Conservation (phyloP, 2,113 vertebrate genomes). For the Bubalus kerabau region DNA sequence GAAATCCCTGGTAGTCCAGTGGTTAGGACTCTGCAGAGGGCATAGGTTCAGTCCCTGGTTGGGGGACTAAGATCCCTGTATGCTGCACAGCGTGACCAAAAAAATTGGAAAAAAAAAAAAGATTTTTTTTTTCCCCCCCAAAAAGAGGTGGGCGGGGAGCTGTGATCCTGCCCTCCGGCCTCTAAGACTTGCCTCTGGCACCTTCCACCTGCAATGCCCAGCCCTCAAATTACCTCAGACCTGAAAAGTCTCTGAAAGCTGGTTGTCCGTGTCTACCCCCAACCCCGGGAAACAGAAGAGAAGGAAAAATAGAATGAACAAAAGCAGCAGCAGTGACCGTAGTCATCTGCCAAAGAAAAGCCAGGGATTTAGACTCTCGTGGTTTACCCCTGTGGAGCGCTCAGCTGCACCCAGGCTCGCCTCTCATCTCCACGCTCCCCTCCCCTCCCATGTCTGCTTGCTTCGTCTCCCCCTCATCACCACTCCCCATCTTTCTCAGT, state of each 20-base stretch:
- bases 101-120: neutral
- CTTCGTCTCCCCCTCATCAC: neutral
- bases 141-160: neutral
- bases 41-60: neutral
- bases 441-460: neutral
- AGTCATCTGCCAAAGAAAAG: neutral
- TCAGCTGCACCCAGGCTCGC: neutral
- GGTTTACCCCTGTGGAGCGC: neutral
- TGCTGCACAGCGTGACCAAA: neutral
- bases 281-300: neutral
- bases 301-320: neutral
- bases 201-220: neutral
- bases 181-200: neutral
- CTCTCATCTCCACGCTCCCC: neutral
- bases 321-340: neutral
- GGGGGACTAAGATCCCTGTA: neutral
- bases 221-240: neutral
- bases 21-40: neutral
- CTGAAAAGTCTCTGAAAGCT: neutral
- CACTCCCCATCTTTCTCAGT: neutral
- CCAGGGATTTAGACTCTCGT: neutral
- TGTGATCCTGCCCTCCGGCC: neutral
- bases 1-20: neutral
- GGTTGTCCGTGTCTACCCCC: neutral
- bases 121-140: fast-evolving